phyloP scores from a whole-genome alignment of 2,888 invertebrate species.

The Drosophila prostipennis region DNA sequence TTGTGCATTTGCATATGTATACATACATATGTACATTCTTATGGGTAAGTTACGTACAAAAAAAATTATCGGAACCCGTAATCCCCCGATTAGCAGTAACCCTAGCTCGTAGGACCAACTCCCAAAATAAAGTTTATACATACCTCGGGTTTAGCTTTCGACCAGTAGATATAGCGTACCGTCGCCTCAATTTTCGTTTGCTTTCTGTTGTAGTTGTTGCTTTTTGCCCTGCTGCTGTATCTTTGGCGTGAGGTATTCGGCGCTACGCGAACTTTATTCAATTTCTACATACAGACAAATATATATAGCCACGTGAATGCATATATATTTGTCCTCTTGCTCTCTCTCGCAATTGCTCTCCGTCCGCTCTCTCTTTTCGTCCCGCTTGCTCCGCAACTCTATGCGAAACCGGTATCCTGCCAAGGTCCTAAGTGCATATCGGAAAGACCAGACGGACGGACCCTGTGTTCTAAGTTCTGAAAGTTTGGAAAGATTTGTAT shows the following conservation, averaged over 20 bases:
- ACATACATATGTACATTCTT: neutral
- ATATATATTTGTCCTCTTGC: conserved; percentile 23
- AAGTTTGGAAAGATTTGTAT: conserved; percentile 14
- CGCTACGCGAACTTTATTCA: conserved; percentile 48
- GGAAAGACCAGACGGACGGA: conserved; percentile 12
- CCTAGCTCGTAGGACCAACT: conserved; percentile 11
- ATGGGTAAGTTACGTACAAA: neutral
- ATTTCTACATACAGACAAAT: conserved; percentile 29
- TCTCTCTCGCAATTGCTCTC: conserved; percentile 30
- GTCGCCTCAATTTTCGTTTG: conserved; percentile 51
- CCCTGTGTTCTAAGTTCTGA: conserved; percentile 16
- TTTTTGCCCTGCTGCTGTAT: conserved; percentile 64
- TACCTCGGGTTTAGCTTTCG: conserved; percentile 26
- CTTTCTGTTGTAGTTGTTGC: conserved; percentile 61
- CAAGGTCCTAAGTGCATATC: conserved; percentile 43
- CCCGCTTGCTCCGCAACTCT: conserved; percentile 15
- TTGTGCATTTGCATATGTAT: conserved; percentile 3
- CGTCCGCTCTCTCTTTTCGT: conserved; percentile 16
- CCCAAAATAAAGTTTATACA: neutral
- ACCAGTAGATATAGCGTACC: conserved; percentile 49
- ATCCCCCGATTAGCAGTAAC: neutral
- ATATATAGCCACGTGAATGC: conserved; percentile 25
- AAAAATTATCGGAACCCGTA: neutral
- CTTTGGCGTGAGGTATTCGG: conserved; percentile 43
- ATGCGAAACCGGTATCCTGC: conserved; percentile 70